Conservation (phyloP, 1,140 invertebrate genomes). For the Papilio polytes region DNA sequence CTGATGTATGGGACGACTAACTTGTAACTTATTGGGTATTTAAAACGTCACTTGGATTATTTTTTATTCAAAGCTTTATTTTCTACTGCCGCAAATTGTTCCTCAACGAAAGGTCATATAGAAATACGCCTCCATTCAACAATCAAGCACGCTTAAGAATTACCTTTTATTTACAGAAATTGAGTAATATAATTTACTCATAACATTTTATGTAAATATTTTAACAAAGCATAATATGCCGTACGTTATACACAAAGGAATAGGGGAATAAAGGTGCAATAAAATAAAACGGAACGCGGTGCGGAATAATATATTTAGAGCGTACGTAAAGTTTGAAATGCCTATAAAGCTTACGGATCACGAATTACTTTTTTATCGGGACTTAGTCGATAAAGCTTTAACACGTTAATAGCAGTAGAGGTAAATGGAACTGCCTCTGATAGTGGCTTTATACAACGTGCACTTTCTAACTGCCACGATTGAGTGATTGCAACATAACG, state of each 20-base stretch:
- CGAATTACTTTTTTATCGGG: constrained; percentile 34
- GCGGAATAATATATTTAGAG: constrained; percentile 49
- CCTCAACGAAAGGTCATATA: neutral
- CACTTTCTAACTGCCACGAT: neutral
- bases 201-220: constrained; percentile 24
- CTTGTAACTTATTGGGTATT: neutral
- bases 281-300: constrained; percentile 43
- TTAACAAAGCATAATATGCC: constrained; percentile 8
- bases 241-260: constrained; percentile 53
- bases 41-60: neutral
- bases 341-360: constrained; percentile 33
- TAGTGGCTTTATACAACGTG: constrained; percentile 10
- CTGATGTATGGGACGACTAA: neutral
- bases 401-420: constrained; percentile 12
- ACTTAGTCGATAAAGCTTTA: constrained; percentile 27
- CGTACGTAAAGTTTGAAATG: constrained; percentile 44
- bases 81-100: neutral
- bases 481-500: neutral
- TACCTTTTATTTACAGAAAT: neutral
- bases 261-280: constrained; percentile 45
- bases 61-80: neutral
- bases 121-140: neutral
- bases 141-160: neutral
- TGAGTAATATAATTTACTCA: constrained; percentile 12
- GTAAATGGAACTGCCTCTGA: constrained; percentile 4